Evolutionary conservation across 2,888 invertebrate genomes (phyloP), one percentile per base, ranked within the genome.

Genomic region (Volucella inanis): DNA sequence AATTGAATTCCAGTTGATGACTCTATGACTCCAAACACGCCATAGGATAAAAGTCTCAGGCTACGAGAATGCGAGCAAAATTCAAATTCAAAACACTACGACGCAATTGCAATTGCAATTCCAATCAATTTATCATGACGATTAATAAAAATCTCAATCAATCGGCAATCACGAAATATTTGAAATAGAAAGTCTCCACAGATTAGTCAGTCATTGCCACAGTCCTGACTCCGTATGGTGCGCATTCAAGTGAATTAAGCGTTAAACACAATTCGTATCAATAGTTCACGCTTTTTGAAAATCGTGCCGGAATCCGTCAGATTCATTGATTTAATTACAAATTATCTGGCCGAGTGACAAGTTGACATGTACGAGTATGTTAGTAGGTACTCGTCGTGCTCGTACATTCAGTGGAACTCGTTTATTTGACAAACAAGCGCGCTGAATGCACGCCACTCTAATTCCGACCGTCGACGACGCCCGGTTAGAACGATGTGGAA

Each of bases 231-330:
- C 11, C 49, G 59, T 65, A 76, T 57, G 61, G 68, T 49, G 43
- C 0, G 54, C 83, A 78, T 14, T 78, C 39, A 62, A 83, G 74
- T 83, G 77, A 70, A 74, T 64, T 68, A 18, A 55, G 80, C 61
- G 14, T 41, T 18, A 65, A 43, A 38, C 68, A 65, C 75, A 22
- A 11, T 12, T 22, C 8, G 41, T 52, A 65, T 79, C 80, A 61
- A 79, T 62, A 76, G 84, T 81, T 85, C 81, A 85, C 71, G 85
- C 61, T 81, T 81, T 50, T 15, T n/a, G 22, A 62, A 77, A 84
- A 85, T 81, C 85, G 85, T 85, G 85, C 85, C 76, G 76, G 81
- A 80, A 81, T 85, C 76, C 72, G 71, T 76, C 76, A 81, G 75
- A 71, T 75, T 79, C 74, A 49, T 75, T 74, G 57, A 78, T 74